Evolutionary conservation across 2,113 vertebrate species (phyloP), one percentile per base, ranked within the genome.

Genomic region (Nothocercus nigrocapillus): DNA sequence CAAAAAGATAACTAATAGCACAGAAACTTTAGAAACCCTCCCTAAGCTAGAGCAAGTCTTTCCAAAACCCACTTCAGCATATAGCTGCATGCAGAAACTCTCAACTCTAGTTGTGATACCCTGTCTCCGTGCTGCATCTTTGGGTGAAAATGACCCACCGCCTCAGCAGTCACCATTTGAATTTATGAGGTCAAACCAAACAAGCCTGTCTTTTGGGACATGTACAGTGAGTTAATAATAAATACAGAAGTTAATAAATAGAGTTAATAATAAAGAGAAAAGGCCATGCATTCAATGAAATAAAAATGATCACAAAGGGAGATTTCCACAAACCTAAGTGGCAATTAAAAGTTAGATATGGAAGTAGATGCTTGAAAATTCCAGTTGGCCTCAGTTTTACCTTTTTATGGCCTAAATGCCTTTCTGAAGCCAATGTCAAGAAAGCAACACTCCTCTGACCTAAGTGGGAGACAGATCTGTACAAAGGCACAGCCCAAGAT

Each of bases 1-100:
- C 53, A 88, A 56, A 83, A 81, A 91, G 38, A 83, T 53, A 92
- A 96, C 73, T 92, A 94, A 81, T 75, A 94, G 70, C 82, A 88
- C 40, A 40, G 0, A n/a, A n/a, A 0, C 78, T 67, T 77, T 53
- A 82, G 69, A 88, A 80, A 85, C 22, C 17, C 9, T 77, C 8
- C 34, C 53, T 51, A 81, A 81, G 51, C 58, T 83, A 40, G 13
- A 81, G 61, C 2, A 22, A 80, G 7, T 20, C 59, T 93, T 93
- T 70, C 67, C 64, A 72, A 90, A 95, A 34, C 45, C 13, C 20
- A 81, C 75, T 84, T 38, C 73, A 81, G 27, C 6, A 28, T 0
- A 61, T 8, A 68, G 13, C 63, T 66, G 45, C 54, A n/a, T 64
- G 59, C 25, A 75, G 82, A 73, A 75, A 5, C 22, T 77, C 8